Percentiles rank a stretch among this genome's conserved stretches.
Conservation (phyloP, 2,888 invertebrate species). For the Cacoxenus indagator region DNA sequence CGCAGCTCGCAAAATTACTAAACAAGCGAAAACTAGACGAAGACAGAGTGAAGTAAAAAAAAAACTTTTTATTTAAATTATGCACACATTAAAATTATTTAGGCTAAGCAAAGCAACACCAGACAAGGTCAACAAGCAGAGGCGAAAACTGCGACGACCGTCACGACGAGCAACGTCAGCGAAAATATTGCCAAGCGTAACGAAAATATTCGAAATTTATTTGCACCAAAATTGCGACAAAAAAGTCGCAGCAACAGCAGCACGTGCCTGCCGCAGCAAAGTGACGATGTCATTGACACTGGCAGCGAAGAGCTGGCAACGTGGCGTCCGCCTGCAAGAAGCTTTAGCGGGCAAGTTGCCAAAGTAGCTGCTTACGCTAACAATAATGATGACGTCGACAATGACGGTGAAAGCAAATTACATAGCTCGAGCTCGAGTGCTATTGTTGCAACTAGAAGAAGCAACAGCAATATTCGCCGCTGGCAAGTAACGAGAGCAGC, state of each 20-base stretch:
- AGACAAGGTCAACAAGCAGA: constrained; percentile 31
- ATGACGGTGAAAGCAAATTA: too few species aligned
- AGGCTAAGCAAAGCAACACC: constrained; percentile 56
- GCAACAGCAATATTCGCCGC: constrained; percentile 31
- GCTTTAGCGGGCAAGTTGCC: constrained; percentile 54
- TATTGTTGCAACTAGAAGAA: background rate
- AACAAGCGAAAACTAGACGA: constrained; percentile 30
- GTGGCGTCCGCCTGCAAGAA: constrained; percentile 30
- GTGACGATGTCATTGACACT: constrained; percentile 31
- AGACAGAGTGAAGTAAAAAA: constrained; percentile 31
- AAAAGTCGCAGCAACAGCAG: constrained; percentile 54
- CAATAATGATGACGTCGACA: background rate
- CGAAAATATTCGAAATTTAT: constrained; percentile 62
- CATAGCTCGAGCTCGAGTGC: background rate
- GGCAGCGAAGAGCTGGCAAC: background rate
- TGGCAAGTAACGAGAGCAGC: constrained; percentile 27
- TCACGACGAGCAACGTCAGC: constrained; percentile 30
- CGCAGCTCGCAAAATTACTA: constrained; percentile 31
- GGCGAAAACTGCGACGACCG: constrained; percentile 8
- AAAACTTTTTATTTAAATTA: constrained; percentile 22
- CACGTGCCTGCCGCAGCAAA: constrained; percentile 45
- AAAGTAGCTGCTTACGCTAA: constrained; percentile 15
- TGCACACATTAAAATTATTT: constrained; percentile 52
- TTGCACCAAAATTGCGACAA: constrained; percentile 43
- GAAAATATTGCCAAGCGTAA: constrained; percentile 56